These are phyloP conservation scores for Seira sanloemensis DNA, from an alignment of 2,888 invertebrate genomes.

Conservation along the genomic window DNA sequence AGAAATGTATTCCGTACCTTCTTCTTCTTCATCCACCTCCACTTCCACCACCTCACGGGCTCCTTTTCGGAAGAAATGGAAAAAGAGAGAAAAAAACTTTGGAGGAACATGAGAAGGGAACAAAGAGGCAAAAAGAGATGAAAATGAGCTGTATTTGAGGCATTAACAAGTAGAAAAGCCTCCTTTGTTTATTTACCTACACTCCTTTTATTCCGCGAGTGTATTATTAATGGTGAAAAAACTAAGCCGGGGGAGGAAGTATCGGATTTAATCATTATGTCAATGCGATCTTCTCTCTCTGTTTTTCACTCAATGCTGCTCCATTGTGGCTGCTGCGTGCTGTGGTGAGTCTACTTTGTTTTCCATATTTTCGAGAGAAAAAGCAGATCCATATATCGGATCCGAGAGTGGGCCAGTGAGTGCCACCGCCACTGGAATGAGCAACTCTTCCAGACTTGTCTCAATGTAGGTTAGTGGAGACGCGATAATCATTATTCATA, in stretches of 20 bases:
- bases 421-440: neutral
- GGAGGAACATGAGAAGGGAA: neutral
- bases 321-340: neutral
- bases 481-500: constrained; percentile 54
- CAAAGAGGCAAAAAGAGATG: neutral
- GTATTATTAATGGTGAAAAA: neutral
- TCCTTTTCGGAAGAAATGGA: neutral
- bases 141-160: too few relatives aligned
- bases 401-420: neutral
- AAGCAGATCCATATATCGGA: neutral
- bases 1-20: constrained; percentile 34
- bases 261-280: constrained; percentile 64
- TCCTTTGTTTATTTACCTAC: neutral
- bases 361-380: neutral
- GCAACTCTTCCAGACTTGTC: neutral
- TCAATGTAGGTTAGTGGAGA: constrained; percentile 57
- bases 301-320: neutral
- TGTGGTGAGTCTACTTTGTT: neutral
- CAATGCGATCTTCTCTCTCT: constrained; percentile 25
- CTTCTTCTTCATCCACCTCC: neutral
- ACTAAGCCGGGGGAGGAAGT: constrained; percentile 41
- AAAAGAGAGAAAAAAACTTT: neutral
- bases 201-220: neutral
- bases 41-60: neutral
- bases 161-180: too few relatives aligned